These are phyloP conservation scores for Allolobophora icterica DNA, from an alignment of 2,888 invertebrate species.

Conservation along the genomic window DNA sequence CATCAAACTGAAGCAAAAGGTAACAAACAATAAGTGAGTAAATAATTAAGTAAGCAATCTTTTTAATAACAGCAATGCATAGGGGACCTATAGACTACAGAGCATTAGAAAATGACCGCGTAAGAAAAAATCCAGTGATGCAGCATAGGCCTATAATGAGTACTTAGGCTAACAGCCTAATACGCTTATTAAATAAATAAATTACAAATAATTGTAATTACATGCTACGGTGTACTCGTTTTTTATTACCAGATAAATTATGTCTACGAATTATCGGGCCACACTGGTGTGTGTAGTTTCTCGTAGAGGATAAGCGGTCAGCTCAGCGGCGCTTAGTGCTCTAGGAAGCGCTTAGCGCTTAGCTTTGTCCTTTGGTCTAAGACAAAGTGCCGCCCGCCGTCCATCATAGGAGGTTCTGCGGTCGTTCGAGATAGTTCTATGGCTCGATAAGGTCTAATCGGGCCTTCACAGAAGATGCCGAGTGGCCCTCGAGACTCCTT, in stretches of 20 bases:
- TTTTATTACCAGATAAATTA: not conserved
- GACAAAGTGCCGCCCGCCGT: not conserved
- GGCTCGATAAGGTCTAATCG: slow-evolving; percentile 26
- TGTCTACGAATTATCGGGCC: not conserved
- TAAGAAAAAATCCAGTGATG: too few species aligned
- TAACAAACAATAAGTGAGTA: too few species aligned
- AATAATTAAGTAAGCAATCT: too few species aligned
- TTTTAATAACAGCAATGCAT: too few species aligned
- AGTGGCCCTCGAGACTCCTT: slow-evolving; percentile 4
- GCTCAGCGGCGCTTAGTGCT: not conserved
- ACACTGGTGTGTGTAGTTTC: not conserved
- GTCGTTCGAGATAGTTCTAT: slow-evolving; percentile 4
- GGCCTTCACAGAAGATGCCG: not conserved
- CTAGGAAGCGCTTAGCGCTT: not conserved
- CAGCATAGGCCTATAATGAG: too few species aligned
- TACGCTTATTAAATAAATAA: too few species aligned
- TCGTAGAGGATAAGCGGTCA: not conserved
- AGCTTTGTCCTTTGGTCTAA: not conserved
- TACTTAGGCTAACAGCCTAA: too few species aligned
- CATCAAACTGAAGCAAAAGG: too few species aligned
- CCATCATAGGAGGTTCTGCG: not conserved
- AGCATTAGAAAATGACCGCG: too few species aligned
- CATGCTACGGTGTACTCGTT: too few species aligned
- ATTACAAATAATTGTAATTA: too few species aligned
- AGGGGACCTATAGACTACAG: too few species aligned